phyloP scores from a whole-genome alignment of 2,888 invertebrate genomes.

The Mylabris sibirica region DNA sequence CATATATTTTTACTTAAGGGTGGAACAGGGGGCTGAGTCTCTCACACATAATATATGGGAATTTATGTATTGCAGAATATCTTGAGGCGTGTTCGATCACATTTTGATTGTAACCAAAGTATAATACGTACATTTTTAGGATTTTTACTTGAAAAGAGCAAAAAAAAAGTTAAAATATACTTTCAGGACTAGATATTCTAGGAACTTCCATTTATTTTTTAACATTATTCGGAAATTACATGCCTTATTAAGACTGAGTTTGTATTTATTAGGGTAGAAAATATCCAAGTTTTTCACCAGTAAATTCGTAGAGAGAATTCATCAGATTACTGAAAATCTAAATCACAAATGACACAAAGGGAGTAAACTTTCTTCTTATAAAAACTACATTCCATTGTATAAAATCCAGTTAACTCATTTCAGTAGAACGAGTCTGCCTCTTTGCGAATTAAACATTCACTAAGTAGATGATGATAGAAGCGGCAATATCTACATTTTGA shows the following conservation, averaged over 20 bases:
- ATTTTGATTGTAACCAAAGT: constrained; percentile 57
- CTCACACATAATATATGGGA: constrained; percentile 57
- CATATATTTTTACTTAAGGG: constrained; percentile 63
- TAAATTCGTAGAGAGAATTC: constrained; percentile 34
- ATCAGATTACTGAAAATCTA: constrained; percentile 52
- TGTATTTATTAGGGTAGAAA: constrained; percentile 17
- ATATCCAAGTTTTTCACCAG: constrained; percentile 24
- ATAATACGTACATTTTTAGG: constrained; percentile 37
- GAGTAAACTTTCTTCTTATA: constrained; percentile 52
- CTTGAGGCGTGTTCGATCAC: constrained; percentile 59
- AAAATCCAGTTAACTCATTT: constrained; percentile 58
- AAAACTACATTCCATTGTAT: constrained; percentile 55
- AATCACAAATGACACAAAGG: constrained; percentile 55
- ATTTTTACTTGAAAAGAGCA: not conserved
- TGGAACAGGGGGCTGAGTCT: constrained; percentile 50
- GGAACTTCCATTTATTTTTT: not conserved
- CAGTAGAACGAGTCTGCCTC: constrained; percentile 49
- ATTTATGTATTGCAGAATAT: constrained; percentile 62
- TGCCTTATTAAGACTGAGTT: not conserved
- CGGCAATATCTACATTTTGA: constrained; percentile 35
- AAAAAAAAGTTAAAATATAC: not conserved
- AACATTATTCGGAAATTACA: constrained; percentile 1
- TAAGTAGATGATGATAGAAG: constrained; percentile 36
- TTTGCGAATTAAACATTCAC: constrained; percentile 52
- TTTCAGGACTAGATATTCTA: not conserved